Percentiles rank a stretch among this genome's conserved stretches.
Conservation (phyloP, 2,113 vertebrate species). For the Indicator indicator region DNA sequence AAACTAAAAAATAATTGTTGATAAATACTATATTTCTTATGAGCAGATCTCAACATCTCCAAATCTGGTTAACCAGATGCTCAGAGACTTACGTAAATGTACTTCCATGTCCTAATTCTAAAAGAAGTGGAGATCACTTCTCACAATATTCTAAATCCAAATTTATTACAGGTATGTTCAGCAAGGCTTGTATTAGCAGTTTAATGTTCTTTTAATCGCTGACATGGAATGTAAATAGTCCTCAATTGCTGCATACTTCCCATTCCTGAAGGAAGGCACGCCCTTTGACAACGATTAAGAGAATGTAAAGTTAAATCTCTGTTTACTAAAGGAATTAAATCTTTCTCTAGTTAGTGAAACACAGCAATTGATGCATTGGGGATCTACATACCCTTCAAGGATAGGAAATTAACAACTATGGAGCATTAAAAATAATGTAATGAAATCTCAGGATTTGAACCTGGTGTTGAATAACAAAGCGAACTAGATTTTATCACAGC, state of each 20-base stretch:
- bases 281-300: slow-evolving; percentile 51
- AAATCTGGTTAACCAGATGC: neutral
- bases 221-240: slow-evolving; percentile 66
- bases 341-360: neutral
- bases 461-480: neutral
- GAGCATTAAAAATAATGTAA: neutral
- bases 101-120: neutral
- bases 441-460: neutral
- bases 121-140: neutral
- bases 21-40: neutral
- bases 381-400: neutral
- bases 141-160: neutral
- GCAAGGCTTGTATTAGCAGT: slow-evolving; percentile 16
- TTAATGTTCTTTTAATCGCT: slow-evolving; percentile 60
- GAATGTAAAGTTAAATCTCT: slow-evolving; percentile 40
- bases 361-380: neutral
- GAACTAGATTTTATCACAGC: neutral
- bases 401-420: neutral
- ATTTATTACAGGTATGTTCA: slow-evolving; percentile 31
- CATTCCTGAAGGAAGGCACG: slow-evolving; percentile 59
- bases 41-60: neutral
- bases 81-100: neutral
- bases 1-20: neutral
- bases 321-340: slow-evolving; percentile 48
- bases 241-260: slow-evolving; percentile 59